These are phyloP conservation scores for Oscheius sp. DNA, from an alignment of 2,888 invertebrate species.

Conservation along the genomic window DNA sequence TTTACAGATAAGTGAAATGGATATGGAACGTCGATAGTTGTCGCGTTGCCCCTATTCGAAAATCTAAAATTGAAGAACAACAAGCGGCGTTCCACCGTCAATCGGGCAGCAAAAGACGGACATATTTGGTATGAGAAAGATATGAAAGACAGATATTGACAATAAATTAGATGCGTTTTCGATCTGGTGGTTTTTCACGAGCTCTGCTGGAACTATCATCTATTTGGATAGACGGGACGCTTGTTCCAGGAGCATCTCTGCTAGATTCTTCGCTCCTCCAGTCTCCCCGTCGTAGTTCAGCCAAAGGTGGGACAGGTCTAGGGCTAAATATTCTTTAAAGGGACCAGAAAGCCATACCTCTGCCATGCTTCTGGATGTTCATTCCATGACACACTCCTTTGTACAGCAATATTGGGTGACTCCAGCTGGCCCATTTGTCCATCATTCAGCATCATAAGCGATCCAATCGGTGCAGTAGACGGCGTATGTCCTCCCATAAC, in stretches of 20 bases:
- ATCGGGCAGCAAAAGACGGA: neutral
- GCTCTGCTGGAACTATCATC: constrained; percentile 25
- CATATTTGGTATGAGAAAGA: neutral
- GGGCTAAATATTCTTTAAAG: constrained; percentile 1
- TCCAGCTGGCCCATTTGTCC: constrained; percentile 21
- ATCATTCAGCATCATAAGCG: constrained; percentile 15
- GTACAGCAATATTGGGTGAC: constrained; percentile 10
- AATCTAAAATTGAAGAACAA: constrained; percentile 1
- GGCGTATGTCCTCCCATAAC: constrained; percentile 24
- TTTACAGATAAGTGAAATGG: constrained; percentile 11
- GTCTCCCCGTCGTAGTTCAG: constrained; percentile 15
- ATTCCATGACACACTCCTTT: constrained; percentile 31
- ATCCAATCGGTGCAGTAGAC: constrained; percentile 27
- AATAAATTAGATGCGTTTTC: constrained; percentile 9
- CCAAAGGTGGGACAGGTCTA: constrained; percentile 29
- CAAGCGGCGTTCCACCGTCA: constrained; percentile 11
- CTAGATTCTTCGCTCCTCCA: constrained; percentile 23
- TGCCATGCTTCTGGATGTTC: constrained; percentile 29
- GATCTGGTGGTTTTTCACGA: constrained; percentile 3
- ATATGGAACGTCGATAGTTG: constrained; percentile 12
- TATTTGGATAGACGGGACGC: constrained; percentile 28
- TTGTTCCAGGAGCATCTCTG: neutral
- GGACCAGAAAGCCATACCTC: constrained; percentile 1
- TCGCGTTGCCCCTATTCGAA: constrained; percentile 8
- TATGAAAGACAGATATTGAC: constrained; percentile 15